These are phyloP conservation scores for Meteorus colon DNA, from an alignment of 2,888 invertebrate species.

Conservation along the genomic window DNA sequence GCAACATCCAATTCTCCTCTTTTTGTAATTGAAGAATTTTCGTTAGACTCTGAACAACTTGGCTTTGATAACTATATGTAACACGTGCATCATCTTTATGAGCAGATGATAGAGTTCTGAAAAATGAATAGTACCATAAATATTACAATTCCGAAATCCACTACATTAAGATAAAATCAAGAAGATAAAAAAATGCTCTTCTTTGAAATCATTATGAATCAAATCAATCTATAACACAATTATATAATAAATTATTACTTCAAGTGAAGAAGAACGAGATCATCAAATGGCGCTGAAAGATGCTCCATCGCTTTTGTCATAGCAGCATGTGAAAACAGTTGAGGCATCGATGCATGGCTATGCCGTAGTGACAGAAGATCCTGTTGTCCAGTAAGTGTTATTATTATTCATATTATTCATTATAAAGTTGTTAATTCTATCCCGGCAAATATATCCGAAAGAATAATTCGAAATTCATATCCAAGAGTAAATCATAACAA, in stretches of 20 bases:
- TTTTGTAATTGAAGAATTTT: slow-evolving; percentile 90
- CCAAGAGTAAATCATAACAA: too few species aligned
- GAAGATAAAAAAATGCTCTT: too few species aligned
- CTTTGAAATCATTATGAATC: too few species aligned
- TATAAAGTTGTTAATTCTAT: too few species aligned
- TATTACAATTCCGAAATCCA: too few species aligned
- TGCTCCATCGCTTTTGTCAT: slow-evolving; percentile 66
- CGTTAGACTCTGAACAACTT: slow-evolving; percentile 84
- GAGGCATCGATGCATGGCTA: slow-evolving; percentile 58
- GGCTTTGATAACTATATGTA: slow-evolving; percentile 87
- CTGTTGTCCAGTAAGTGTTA: slow-evolving; percentile 52
- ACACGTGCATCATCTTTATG: slow-evolving; percentile 74
- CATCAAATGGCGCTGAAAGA: slow-evolving; percentile 64
- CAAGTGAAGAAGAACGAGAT: slow-evolving; percentile 66
- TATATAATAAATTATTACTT: slow-evolving; percentile 59
- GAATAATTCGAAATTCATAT: too few species aligned
- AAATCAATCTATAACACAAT: too few species aligned
- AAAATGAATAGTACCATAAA: slow-evolving; percentile 39
- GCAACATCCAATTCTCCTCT: slow-evolving; percentile 98
- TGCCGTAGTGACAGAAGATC: slow-evolving; percentile 67
- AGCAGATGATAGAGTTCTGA: slow-evolving; percentile 75
- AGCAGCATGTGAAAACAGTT: slow-evolving; percentile 61
- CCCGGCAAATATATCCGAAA: too few species aligned
- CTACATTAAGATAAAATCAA: too few species aligned
- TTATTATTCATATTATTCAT: neutral